A percentile compares a stretch with the other conserved stretches of the same genome.
phyloP scores from a whole-genome alignment of 2,888 invertebrate species.

The Lampropteryx suffumata region DNA sequence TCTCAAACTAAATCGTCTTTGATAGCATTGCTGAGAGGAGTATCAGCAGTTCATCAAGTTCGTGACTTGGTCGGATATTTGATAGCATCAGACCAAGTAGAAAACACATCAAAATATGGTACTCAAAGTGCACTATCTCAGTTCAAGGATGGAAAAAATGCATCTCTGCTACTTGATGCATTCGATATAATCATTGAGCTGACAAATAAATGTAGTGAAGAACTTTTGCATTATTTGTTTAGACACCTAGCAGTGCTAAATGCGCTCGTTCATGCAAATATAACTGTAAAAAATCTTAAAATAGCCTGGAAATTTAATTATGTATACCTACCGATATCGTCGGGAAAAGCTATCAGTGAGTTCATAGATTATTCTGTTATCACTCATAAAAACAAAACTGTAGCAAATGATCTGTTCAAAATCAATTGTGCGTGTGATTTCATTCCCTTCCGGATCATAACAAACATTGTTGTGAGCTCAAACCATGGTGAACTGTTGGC shows the following conservation, averaged over 20 bases:
- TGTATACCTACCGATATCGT: constrained; percentile 69
- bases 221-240: constrained; percentile 60
- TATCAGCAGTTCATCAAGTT: constrained; percentile 59
- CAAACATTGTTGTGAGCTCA: constrained; percentile 42
- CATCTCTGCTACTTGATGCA: constrained; percentile 54
- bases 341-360: constrained; percentile 61
- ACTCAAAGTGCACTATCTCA: constrained; percentile 37
- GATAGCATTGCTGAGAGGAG: constrained; percentile 53
- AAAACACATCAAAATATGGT: constrained; percentile 21
- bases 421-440: constrained; percentile 58
- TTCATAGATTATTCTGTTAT: constrained; percentile 46
- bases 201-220: constrained; percentile 59
- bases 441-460: constrained; percentile 59
- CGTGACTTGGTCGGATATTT: constrained; percentile 61
- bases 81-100: constrained; percentile 39
- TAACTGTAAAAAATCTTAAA: constrained; percentile 66
- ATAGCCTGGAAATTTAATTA: constrained; percentile 75
- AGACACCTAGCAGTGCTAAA: constrained; percentile 58
- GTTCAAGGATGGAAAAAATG: constrained; percentile 63
- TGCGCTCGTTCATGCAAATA: constrained; percentile 59
- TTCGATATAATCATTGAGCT: constrained; percentile 61
- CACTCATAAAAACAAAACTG: background rate
- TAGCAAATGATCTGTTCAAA: constrained; percentile 33
- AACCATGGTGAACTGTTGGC: constrained; percentile 23
- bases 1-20: constrained; percentile 48